Evolutionary conservation across 1,140 invertebrate species (phyloP).

Genomic region (Aethina tumida): DNA sequence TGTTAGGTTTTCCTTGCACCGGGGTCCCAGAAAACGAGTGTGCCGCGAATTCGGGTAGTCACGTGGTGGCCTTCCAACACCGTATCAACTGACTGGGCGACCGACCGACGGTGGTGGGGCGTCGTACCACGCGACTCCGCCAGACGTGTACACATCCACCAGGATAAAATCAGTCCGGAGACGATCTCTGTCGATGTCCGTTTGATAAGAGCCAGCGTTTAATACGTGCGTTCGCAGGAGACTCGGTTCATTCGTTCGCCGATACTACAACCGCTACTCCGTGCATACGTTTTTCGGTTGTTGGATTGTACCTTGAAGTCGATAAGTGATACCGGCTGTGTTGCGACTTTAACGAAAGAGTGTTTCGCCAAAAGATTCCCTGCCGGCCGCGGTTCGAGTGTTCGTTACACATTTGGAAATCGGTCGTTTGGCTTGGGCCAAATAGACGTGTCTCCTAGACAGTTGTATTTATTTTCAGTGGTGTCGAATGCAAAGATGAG

Average conservation of each 20-base stretch:
- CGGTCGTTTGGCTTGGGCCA: background rate
- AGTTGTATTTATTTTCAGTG: constrained; percentile 51
- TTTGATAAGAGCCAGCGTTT: no score
- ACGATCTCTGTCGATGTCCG: no score
- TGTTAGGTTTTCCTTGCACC: background rate
- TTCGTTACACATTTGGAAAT: background rate
- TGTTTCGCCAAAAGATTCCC: constrained; percentile 4
- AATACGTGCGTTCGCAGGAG: no score
- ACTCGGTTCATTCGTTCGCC: no score
- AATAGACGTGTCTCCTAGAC: background rate
- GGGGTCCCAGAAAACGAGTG: no score
- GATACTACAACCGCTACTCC: no score
- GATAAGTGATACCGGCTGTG: no score
- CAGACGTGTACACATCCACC: no score
- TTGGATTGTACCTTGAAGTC: no score
- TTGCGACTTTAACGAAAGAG: no score
- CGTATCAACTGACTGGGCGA: background rate
- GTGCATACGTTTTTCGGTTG: no score
- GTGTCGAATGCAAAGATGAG: constrained; percentile 75
- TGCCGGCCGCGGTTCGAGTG: background rate
- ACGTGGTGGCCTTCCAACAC: constrained; percentile 1
- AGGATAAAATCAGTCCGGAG: no score
- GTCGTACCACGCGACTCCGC: background rate
- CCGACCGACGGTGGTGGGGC: constrained; percentile 1
- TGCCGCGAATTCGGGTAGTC: background rate